Base-by-base conservation (phyloP, 2,797 vertebrate genomes). In the Picus viridis region DNA sequence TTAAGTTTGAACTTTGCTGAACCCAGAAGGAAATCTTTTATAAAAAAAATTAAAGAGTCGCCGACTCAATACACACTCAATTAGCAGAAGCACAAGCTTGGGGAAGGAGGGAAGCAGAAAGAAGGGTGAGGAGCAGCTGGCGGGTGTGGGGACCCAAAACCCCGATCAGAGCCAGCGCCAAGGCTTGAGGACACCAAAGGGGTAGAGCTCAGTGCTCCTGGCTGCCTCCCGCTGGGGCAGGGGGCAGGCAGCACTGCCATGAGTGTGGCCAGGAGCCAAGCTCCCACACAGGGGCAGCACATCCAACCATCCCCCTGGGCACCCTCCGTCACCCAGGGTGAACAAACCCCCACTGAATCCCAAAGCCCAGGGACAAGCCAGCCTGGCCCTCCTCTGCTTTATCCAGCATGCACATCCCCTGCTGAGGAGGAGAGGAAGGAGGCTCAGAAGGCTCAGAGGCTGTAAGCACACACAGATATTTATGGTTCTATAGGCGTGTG, bases 1-100 rank as follows among this genome's bases (percentile, higher is more conserved):
- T 96, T 94, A 94, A 97, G 94, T 88, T 6, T 94, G 92, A 92
- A 95, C 95, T 94, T 91, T 64, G 70, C 84, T 73, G 92, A 96
- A 93, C 95, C 75, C 53, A 56, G 76, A 92, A 86, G 90, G 92
- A 97, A 96, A 95, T 85, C 92, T 96, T 92, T 88, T 90, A 88
- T 96, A 70, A 92, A 93, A 92, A 61, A 94, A 95, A 94, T 68
- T 91, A 95, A 94, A 93, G 69, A 95, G 89, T 73, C 6, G 3
- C 54, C 12, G 8, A 91, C 89, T 95, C 92, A 49, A 94, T 83
- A 83, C 16, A 34, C 71, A 56, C 83, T 92, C 86, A 83, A 91
- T 97, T 91, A 93, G 86, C 94, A 96, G 94, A 96, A 96, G 83
- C 82, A 88, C 82, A 80, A 89, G 62, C 83, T 77, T 3, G 1